Conservation (phyloP, 2,113 vertebrate genomes). For the Orientallactaga bullata region DNA sequence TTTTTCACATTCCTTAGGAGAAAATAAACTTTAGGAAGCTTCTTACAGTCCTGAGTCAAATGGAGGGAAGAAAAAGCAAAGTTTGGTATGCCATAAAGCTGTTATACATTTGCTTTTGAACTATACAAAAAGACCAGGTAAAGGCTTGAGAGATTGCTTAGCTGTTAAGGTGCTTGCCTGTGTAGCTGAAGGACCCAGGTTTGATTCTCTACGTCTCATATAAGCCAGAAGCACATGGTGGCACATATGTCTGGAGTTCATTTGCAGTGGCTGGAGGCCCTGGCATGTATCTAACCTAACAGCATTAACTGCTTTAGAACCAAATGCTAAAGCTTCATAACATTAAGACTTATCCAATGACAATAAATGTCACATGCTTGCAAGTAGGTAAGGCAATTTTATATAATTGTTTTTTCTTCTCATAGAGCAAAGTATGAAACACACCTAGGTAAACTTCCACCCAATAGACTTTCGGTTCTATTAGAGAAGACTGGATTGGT, state of each 20-base stretch:
- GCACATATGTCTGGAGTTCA: too few relatives aligned
- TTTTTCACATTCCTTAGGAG: conserved; percentile 10
- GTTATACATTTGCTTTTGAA: conserved; percentile 67
- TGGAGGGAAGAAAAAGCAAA: conserved; percentile 46
- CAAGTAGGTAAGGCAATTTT: neutral
- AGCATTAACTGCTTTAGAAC: conserved; percentile 32
- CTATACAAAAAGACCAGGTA: neutral
- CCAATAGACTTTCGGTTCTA: conserved; percentile 33
- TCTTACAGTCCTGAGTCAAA: conserved; percentile 54
- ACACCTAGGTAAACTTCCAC: conserved; percentile 48
- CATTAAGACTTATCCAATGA: neutral
- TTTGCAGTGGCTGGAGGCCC: too few relatives aligned
- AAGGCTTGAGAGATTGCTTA: neutral
- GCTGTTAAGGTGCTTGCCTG: too few relatives aligned
- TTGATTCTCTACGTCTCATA: too few relatives aligned
- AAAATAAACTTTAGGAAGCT: conserved; percentile 74
- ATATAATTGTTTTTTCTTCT: neutral
- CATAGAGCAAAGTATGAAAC: neutral
- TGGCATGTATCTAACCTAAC: neutral
- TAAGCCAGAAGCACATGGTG: too few relatives aligned
- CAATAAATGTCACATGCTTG: conserved; percentile 43
- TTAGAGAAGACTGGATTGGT: conserved; percentile 34
- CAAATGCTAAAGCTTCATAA: conserved; percentile 40
- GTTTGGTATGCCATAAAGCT: conserved; percentile 51
- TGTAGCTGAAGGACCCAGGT: too few relatives aligned